Base-by-base conservation (phyloP, 2,888 invertebrate species). In the Heliothis peltigera region DNA sequence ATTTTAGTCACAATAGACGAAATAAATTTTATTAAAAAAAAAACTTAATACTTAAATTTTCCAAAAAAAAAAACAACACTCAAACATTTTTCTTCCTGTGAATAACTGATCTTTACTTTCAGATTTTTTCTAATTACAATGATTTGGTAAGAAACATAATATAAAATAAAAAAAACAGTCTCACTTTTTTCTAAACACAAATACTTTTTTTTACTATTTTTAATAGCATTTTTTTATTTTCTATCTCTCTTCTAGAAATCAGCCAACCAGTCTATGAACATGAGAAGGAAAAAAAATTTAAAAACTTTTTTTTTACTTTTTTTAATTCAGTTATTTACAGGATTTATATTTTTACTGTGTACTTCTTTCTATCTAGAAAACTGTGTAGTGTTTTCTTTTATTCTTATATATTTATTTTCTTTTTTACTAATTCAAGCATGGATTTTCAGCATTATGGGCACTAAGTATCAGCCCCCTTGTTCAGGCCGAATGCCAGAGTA, bases 401-500 rank as follows among this genome's bases (percentile, higher is more conserved):
- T 81, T 80, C 83, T 65, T 84, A 70, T 81, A 84, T 86, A 67
- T 86, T 83, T 39, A 4, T 39, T 89, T 90, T 87, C 79, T 87
- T 91, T 89, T 88, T 89, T 89, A 94, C 94, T 94, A 95, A 94
- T 91, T 86, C 84, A 87, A 89, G 95, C 95, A 94, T 95, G 94
- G 92, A 89, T 94, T 95, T 95, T 94, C 95, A 95, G 95, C 95
- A 86, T 92, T 95, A 87, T 95, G 95, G 95, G 94, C 92, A 82
- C 89, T 95, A 91, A 90, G 90, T 88, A 89, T 95, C 87, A 91
- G 91, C 88, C 94, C 95, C 72, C 91, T 95, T 87, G 92, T 95
- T 76, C 93, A 93, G 90, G 94, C 95, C 86, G 94, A 95, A 92
- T 95, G 95, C 92, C 95, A 95, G 85, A 95, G 95, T 95, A 91